phyloP scores from a whole-genome alignment of 1,140 invertebrate genomes.

The Listronotus bonariensis region DNA sequence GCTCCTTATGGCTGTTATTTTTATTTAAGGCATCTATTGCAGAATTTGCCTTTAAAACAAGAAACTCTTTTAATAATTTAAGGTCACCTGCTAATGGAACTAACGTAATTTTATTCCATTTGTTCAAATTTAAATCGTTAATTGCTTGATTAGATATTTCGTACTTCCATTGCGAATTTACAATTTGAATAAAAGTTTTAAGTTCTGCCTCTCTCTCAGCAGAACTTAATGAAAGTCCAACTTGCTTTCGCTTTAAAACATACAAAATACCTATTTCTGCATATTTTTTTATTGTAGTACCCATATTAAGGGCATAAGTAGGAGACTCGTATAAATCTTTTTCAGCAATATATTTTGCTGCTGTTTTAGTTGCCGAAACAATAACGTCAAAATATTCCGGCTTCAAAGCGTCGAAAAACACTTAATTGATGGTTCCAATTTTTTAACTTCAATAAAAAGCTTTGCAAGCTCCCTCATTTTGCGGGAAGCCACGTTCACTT shows the following conservation, averaged over 20 bases:
- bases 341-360: conserved; percentile 34
- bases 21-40: no score
- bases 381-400: conserved; percentile 41
- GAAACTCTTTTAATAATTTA: conserved; percentile 37
- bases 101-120: conserved; percentile 44
- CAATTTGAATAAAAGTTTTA: conserved; percentile 46
- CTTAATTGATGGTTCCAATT: conserved; percentile 39
- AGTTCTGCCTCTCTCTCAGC: conserved; percentile 45
- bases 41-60: no score
- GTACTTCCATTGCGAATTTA: conserved; percentile 49
- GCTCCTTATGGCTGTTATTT: no score
- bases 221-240: conserved; percentile 13
- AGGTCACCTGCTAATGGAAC: conserved; percentile 43
- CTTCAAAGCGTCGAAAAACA: conserved; percentile 37
- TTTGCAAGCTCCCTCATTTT: conserved; percentile 49
- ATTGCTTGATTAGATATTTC: conserved; percentile 47
- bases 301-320: conserved; percentile 40
- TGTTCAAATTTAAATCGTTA: conserved; percentile 40
- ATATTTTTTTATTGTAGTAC: conserved; percentile 39
- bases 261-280: conserved; percentile 35
- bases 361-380: conserved; percentile 30
- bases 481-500: conserved; percentile 42
- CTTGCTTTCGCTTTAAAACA: conserved; percentile 23
- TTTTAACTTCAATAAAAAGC: conserved; percentile 46
- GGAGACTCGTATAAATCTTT: conserved; percentile 29